phyloP scores from a whole-genome alignment of 2,888 invertebrate genomes.

The Molorchus minor region DNA sequence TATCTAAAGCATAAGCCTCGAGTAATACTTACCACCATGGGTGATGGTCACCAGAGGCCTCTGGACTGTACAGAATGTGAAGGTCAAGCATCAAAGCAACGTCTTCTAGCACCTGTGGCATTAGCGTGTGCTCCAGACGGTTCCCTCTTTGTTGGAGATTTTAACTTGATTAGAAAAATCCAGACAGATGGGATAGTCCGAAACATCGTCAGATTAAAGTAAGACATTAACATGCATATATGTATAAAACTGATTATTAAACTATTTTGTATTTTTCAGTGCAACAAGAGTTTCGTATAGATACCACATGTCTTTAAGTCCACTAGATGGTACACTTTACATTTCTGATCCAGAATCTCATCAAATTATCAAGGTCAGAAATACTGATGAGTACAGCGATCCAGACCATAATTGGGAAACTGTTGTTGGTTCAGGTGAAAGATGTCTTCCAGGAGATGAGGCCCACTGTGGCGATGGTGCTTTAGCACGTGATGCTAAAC shows the following conservation, averaged over 20 bases:
- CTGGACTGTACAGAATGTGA: slow-evolving; percentile 85
- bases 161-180: slow-evolving; percentile 90
- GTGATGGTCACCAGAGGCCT: slow-evolving; percentile 89
- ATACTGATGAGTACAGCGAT: slow-evolving; percentile 82
- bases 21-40: slow-evolving; percentile 90
- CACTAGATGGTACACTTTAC: slow-evolving; percentile 91
- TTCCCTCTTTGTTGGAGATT: slow-evolving; percentile 93
- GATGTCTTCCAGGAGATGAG: slow-evolving; percentile 92
- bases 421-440: slow-evolving; percentile 92
- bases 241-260: background rate
- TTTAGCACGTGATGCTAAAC: slow-evolving; percentile 88
- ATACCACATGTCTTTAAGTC: slow-evolving; percentile 96
- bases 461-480: slow-evolving; percentile 97
- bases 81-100: slow-evolving; percentile 80
- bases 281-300: slow-evolving; percentile 94
- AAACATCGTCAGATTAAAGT: slow-evolving; percentile 85
- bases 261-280: slow-evolving; percentile 66
- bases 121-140: slow-evolving; percentile 93
- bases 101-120: slow-evolving; percentile 91
- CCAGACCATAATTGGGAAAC: slow-evolving; percentile 95
- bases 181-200: slow-evolving; percentile 84
- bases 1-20: slow-evolving; percentile 93
- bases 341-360: slow-evolving; percentile 96
- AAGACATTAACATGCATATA: slow-evolving; percentile 58
- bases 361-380: slow-evolving; percentile 88